Base-by-base conservation (phyloP, 2,797 vertebrate species). In the Chiloscyllium punctatum region DNA sequence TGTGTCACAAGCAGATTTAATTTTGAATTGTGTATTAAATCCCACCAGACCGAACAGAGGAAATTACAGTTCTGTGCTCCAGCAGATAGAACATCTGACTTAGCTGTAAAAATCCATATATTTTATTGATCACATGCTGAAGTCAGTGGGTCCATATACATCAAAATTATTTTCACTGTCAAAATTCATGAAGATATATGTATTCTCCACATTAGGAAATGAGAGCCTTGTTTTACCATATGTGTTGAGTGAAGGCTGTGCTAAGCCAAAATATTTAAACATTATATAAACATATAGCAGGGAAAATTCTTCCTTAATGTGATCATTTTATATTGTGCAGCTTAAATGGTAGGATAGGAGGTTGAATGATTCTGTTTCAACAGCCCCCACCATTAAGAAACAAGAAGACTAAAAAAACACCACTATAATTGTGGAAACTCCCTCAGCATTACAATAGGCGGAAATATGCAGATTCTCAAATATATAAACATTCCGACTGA, bases 271-370 rank as follows among this genome's bases (percentile, higher is more conserved):
- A 69, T 68, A 68, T 57, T 66, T 62, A 91, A 51, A 53, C 48
- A 69, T 33, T 74, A 74, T 94, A 37, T 94, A 53, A 74, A 53
- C 25, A 33, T 53, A 48, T 53, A 33, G 71, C 71, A 95, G 13
- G 42, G 94, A 53, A 77, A 95, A 74, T 53, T 77, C 69, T 77
- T 95, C 94, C 94, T 95, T 71, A 95, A 94, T 94, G 37, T 37
- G 21, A 66, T 68, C 62, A 92, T 92, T 92, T 53, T 69, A n/a
- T 30, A n/a, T 53, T 5, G 71, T 77, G 13, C 25, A 77, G 71
- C 16, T 77, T 95, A 95, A 95, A 95, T 77, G 30, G 4, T 95
- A 13, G 53, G 68, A 30, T 8, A 21, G 92, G 69, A 72, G 23
- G 51, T 72, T 30, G 16, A 94, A 94, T 94, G 53, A 74, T 51